Base-by-base conservation (phyloP, 2,113 vertebrate genomes). In the Onychostruthus taczanowskii region DNA sequence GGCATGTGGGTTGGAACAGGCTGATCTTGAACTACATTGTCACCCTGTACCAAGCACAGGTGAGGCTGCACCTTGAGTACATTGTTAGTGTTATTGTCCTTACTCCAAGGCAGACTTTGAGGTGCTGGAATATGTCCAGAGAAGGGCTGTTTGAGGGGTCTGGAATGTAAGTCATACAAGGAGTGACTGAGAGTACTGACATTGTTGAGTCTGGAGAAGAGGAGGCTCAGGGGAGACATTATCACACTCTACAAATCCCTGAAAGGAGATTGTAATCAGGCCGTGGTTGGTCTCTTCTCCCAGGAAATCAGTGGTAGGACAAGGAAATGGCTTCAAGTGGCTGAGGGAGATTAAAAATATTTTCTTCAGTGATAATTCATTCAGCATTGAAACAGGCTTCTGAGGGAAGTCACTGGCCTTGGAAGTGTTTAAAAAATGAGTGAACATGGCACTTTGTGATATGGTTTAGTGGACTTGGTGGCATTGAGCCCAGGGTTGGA, bases 251-350 rank as follows among this genome's bases (percentile, higher is more conserved):
- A 17, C 44, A 76, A 2, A 14, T 59, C 26, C 44, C 31, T 59
- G 31, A 43, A 76, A 68, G 35, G 31, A 50, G 52, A 43, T 50
- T 0, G 1, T 43, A 11, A 10, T 66, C 70, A 21, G 35, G 72
- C 43, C 0, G 0, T 27, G 31, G 44, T 31, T 4, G 2, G 31
- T 50, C 52, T 59, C 52, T 50, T 50, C 35, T 59, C 20, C 10
- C 27, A 50, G 31, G 31, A 43, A 43, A 68, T 8, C 13, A 68
- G 53, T 4, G 4, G 41, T 0, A 49, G 50, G 21, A 27, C 31
- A 61, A 44, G 18, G 46, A 61, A 53, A 33, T 19, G 5, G 18
- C 33, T 61, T 44, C 63, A 27, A 14, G 11, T 22, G 10, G 0
- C 17, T 52, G 33, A 61, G 46, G 18, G 2, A 69, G 14, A 68